Conservation (phyloP, 2,888 invertebrate genomes). For the Pecten maximus region DNA sequence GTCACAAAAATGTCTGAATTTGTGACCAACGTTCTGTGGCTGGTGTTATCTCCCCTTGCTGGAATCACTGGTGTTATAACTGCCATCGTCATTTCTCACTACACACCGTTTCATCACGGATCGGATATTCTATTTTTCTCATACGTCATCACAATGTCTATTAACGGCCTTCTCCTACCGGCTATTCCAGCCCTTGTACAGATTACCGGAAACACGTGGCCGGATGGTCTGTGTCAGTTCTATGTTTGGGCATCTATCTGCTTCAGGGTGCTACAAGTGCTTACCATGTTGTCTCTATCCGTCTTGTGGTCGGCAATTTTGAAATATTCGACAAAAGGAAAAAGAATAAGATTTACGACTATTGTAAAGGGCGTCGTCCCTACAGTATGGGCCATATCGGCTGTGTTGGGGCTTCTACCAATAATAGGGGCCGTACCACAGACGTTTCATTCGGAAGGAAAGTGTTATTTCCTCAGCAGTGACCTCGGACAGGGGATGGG, state of each 20-base stretch:
- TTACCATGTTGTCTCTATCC: constrained; percentile 61
- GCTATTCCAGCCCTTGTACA: constrained; percentile 67
- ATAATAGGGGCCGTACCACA: constrained; percentile 63
- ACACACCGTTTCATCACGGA: constrained; percentile 71
- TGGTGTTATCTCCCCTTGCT: constrained; percentile 69
- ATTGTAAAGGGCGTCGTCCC: constrained; percentile 61
- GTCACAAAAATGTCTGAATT: constrained; percentile 59
- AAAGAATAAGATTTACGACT: constrained; percentile 63
- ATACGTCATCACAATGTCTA: constrained; percentile 66
- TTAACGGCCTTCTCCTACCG: constrained; percentile 65
- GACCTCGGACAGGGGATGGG: constrained; percentile 68
- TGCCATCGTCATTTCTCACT: constrained; percentile 68
- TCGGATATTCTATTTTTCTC: constrained; percentile 72
- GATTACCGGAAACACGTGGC: constrained; percentile 61
- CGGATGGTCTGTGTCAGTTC: constrained; percentile 60
- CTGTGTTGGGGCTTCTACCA: constrained; percentile 65
- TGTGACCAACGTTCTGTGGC: constrained; percentile 67
- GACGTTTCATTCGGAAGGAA: constrained; percentile 51
- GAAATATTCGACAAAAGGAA: constrained; percentile 62
- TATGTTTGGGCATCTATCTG: constrained; percentile 67
- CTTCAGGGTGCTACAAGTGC: constrained; percentile 63
- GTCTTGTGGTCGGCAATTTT: constrained; percentile 69
- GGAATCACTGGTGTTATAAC: constrained; percentile 68
- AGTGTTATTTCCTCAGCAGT: constrained; percentile 68
- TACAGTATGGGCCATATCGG: constrained; percentile 63